phyloP scores from a whole-genome alignment of 2,888 invertebrate species.

The Villa cingulata region DNA sequence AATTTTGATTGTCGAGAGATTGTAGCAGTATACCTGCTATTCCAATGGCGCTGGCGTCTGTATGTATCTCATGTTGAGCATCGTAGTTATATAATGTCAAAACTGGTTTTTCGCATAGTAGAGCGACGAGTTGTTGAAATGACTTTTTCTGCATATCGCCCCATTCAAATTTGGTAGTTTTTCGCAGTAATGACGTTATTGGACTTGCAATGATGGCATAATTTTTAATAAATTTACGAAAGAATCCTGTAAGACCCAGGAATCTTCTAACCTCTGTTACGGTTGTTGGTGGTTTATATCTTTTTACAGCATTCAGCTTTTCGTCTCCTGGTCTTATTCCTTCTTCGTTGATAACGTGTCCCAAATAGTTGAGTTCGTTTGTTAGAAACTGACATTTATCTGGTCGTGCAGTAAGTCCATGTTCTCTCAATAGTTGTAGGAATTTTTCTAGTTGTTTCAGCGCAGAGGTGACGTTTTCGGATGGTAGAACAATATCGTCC shows the following conservation, averaged over 20 bases:
- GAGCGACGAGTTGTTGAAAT: not conserved
- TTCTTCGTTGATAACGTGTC: conserved; percentile 10
- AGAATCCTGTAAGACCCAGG: conserved; percentile 19
- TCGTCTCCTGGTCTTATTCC: conserved; percentile 14
- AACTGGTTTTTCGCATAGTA: not conserved
- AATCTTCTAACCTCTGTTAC: conserved; percentile 18
- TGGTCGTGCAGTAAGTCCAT: conserved; percentile 2
- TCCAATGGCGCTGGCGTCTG: not conserved
- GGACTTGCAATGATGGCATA: conserved; percentile 15
- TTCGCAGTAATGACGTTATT: conserved; percentile 11
- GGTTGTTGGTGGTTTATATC: conserved; percentile 13
- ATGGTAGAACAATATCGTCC: conserved; percentile 13
- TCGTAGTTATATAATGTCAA: not conserved
- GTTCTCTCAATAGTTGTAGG: not conserved
- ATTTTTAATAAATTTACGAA: no score
- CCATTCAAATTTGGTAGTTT: conserved; percentile 5
- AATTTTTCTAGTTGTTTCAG: conserved; percentile 1
- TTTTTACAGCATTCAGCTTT: no score
- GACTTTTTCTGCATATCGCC: not conserved
- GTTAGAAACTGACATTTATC: conserved; percentile 14
- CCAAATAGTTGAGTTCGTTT: conserved; percentile 11
- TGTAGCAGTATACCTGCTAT: not conserved
- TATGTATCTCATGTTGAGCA: not conserved
- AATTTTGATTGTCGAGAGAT: conserved; percentile 7
- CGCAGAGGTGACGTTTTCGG: conserved; percentile 3